A percentile compares a stretch with the other conserved stretches of the same genome.
phyloP scores from a whole-genome alignment of 2,797 vertebrate genomes.

The Anolis apletophallus region DNA sequence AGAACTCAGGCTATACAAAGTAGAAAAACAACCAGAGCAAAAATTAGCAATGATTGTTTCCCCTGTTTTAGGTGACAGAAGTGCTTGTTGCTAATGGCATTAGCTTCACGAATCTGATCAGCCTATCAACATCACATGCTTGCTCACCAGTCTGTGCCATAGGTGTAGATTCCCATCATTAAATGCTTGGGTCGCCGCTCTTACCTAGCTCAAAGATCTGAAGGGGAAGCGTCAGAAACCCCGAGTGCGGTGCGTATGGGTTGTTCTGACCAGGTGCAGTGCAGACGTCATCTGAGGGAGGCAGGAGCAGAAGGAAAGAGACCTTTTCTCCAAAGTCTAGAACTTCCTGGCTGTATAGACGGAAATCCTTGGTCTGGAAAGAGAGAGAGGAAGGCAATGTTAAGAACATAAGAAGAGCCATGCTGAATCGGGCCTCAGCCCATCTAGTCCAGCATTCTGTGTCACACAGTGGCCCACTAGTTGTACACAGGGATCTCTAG shows the following conservation, averaged over 20 bases:
- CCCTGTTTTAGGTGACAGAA: background rate
- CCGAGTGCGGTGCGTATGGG: conserved; percentile 86
- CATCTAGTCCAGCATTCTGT: too few species aligned
- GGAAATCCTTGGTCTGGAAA: conserved; percentile 88
- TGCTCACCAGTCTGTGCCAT: background rate
- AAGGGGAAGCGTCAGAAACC: conserved; percentile 89
- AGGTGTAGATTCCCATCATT: background rate
- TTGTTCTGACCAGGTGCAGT: conserved; percentile 91
- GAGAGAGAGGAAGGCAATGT: conserved; percentile 3
- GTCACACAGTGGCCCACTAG: too few species aligned
- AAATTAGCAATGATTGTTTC: too few species aligned
- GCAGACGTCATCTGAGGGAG: conserved; percentile 91
- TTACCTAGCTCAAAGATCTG: conserved; percentile 93
- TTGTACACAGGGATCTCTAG: too few species aligned
- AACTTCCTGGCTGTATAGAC: conserved; percentile 91
- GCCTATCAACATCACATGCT: background rate
- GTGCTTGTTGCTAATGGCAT: background rate
- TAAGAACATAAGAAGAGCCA: too few species aligned
- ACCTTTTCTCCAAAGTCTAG: conserved; percentile 90
- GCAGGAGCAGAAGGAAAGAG: conserved; percentile 90
- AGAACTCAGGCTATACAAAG: background rate
- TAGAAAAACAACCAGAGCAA: background rate
- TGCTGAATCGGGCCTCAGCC: too few species aligned
- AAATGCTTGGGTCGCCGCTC: conserved; percentile 29
- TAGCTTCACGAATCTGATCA: background rate